Conservation (phyloP, 2,113 vertebrate genomes). For the Camelus bactrianus region DNA sequence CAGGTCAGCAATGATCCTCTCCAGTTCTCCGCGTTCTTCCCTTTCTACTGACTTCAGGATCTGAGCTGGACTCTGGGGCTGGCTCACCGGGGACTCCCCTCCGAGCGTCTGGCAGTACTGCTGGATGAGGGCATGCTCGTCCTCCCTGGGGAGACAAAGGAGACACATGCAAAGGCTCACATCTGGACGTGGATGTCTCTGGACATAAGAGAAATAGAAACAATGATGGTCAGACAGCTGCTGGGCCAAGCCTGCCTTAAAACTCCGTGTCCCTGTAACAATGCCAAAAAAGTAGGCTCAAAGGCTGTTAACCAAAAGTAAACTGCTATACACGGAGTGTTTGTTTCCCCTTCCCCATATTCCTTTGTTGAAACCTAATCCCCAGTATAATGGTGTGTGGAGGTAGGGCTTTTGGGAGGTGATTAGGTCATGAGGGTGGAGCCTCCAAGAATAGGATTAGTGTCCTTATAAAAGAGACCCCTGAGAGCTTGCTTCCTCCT, state of each 20-base stretch:
- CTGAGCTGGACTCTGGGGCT: conserved; percentile 97
- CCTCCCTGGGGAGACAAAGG: conserved; percentile 90
- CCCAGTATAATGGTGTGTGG: neutral
- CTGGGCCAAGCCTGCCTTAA: neutral
- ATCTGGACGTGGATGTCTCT: neutral
- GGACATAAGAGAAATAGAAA: neutral
- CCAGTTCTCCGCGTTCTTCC: conserved; percentile 95
- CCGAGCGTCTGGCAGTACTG: conserved; percentile 98
- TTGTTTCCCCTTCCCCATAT: neutral
- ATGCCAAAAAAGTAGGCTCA: neutral
- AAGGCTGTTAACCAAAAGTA: neutral
- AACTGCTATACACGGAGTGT: neutral
- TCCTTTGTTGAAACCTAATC: neutral
- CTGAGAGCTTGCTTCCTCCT: neutral
- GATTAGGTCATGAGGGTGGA: neutral
- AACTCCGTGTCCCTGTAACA: neutral
- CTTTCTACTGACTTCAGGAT: conserved; percentile 97
- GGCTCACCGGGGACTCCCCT: conserved; percentile 94
- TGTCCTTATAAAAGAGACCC: neutral
- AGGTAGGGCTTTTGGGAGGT: neutral
- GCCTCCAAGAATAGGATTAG: neutral
- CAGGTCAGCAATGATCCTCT: conserved; percentile 94
- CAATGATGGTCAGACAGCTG: neutral
- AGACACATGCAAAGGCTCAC: conserved; percentile 1
- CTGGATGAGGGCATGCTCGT: conserved; percentile 97